Conservation (phyloP, 1,140 invertebrate genomes). For the Leucophenga varia region DNA sequence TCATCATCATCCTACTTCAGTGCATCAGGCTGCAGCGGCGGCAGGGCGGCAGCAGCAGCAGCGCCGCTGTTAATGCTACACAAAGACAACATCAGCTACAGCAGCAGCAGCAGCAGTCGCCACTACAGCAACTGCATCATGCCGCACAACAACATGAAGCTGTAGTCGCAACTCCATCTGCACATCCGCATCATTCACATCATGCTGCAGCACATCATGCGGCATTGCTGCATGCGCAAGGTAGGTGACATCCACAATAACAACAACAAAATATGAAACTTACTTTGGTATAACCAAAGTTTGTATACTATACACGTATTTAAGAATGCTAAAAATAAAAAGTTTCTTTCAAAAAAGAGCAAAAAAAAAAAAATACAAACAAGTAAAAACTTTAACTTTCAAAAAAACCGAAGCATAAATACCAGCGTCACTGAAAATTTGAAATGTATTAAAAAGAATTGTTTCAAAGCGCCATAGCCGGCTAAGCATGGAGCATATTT, state of each 20-base stretch:
- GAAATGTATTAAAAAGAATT: too few relatives aligned
- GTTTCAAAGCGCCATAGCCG: too few relatives aligned
- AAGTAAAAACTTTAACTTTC: too few relatives aligned
- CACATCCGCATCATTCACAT: constrained; percentile 31
- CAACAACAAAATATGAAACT: constrained; percentile 12
- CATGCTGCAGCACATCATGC: too few relatives aligned
- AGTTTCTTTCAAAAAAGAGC: too few relatives aligned
- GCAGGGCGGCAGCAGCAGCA: constrained; percentile 22
- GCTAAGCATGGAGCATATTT: too few relatives aligned
- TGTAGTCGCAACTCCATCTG: constrained; percentile 9
- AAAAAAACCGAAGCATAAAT: too few relatives aligned
- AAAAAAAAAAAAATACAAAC: too few relatives aligned
- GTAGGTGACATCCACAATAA: constrained; percentile 31
- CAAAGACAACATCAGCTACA: constrained; percentile 23
- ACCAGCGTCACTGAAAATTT: too few relatives aligned
- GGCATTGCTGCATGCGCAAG: constrained; percentile 46
- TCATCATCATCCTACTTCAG: constrained; percentile 14
- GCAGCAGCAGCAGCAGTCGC: constrained; percentile 1
- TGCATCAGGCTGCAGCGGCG: constrained; percentile 52
- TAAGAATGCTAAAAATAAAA: too few relatives aligned
- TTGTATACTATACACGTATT: too few relatives aligned
- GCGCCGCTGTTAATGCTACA: background rate
- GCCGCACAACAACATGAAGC: constrained; percentile 12
- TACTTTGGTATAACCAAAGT: too few relatives aligned
- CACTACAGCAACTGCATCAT: constrained; percentile 12